Base-by-base conservation (phyloP, 2,113 vertebrate species). In the zebrafish (Danio rerio) region DNA sequence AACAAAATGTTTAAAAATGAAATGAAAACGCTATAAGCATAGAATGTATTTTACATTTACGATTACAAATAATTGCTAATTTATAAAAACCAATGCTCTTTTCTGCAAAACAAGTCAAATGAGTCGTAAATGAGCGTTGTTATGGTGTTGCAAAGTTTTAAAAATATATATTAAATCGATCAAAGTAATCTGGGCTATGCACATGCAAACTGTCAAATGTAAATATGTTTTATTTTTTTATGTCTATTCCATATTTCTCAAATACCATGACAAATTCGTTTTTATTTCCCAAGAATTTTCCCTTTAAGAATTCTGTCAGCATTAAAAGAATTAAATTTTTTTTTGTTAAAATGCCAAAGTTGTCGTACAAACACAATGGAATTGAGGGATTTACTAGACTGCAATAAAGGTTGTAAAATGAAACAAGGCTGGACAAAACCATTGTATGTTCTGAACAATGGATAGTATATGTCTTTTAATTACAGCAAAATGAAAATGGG, bases 341-440 rank as follows among this genome's bases (percentile, higher is more conserved):
- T 11, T 59, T 8, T 50, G 63, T 85, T 78, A 42, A 65, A 62
- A 69, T 82, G 52, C 81, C 76, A 86, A 86, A 86, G 81, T 43
- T 78, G 13, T 61, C 45, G 42, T 53, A 20, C 4, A 68, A 31
- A 49, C 61, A 20, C 13, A 15, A 42, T n/a, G 16, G 8, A 74
- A n/a, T 9, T 5, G 31, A 42, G 13, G 12, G 62, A 69, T 15
- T 69, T 2, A 0, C n/a, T 73, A 21, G 8, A 43, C 52, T 73
- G 16, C 43, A 15, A 10, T 11, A 3, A 18, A 58, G 16, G n/a
- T 43, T 42, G 71, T 18, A 56, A 10, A 74, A 74, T 55, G 5
- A 40, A 73, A 31, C 40, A 43, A 43, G 42, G 43, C 11, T 21
- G 11, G 50, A 21, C 18, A 50, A 2, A 69, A 21, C 47, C 18